These are phyloP conservation scores for Geococcyx californianus DNA, from an alignment of 2,113 vertebrate species.

Conservation along the genomic window DNA sequence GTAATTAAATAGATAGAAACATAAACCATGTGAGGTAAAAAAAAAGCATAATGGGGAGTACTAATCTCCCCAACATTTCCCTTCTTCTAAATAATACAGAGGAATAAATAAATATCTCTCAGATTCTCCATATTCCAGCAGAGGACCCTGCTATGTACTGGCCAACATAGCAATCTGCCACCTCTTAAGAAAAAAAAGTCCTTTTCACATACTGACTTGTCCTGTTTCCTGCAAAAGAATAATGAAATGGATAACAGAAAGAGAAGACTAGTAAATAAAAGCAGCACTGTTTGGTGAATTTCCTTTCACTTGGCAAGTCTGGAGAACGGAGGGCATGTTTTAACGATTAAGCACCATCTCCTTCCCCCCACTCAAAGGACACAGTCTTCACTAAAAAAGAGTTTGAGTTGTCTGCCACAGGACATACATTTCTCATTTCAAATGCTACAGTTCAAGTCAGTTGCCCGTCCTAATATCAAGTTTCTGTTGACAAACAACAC, in stretches of 20 bases:
- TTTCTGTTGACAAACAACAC: slow-evolving; percentile 35
- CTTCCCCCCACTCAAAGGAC: not conserved
- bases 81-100: not conserved
- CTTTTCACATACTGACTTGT: not conserved
- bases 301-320: not conserved
- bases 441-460: not conserved
- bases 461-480: not conserved
- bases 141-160: not conserved
- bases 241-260: not conserved
- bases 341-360: not conserved
- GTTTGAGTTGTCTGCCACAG: not conserved
- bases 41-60: not conserved
- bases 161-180: not conserved
- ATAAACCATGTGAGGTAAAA: not conserved
- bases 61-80: not conserved
- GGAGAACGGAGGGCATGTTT: not conserved
- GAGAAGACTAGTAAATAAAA: not conserved
- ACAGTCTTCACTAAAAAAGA: not conserved
- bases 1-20: not conserved
- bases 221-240: not conserved
- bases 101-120: not conserved
- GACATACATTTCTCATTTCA: not conserved
- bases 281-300: not conserved
- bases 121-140: not conserved
- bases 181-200: not conserved